These are phyloP conservation scores for Chrysochloris asiatica DNA, from an alignment of 2,113 vertebrate genomes.

Conservation along the genomic window DNA sequence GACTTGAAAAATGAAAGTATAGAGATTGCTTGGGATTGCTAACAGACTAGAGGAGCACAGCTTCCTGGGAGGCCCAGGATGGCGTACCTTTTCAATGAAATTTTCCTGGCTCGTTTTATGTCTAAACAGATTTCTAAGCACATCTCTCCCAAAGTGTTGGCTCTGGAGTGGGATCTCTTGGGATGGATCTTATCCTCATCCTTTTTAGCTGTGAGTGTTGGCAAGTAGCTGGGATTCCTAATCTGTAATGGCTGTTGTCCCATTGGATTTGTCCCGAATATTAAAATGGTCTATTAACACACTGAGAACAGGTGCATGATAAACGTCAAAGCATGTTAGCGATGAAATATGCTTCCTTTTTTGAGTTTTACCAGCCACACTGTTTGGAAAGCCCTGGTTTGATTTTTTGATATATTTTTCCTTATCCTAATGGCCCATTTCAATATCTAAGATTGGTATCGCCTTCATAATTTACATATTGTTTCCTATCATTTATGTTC, in stretches of 20 bases:
- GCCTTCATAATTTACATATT: neutral
- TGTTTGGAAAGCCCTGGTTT: neutral
- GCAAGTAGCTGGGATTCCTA: neutral
- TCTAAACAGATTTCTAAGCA: neutral
- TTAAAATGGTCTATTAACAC: neutral
- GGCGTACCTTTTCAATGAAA: neutral
- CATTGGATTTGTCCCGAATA: neutral
- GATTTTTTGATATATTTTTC: constrained; percentile 17
- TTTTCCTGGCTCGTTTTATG: neutral
- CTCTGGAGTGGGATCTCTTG: too few relatives aligned
- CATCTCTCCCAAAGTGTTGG: neutral
- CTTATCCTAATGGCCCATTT: neutral
- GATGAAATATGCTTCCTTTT: neutral
- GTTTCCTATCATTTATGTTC: neutral
- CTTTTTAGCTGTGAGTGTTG: neutral
- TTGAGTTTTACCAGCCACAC: neutral
- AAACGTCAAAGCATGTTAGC: neutral
- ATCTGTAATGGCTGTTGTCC: neutral
- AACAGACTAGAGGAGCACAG: neutral
- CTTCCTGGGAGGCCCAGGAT: neutral
- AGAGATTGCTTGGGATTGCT: neutral
- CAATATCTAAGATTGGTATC: neutral
- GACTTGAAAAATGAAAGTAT: neutral
- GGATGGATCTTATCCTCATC: neutral
- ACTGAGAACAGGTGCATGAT: neutral